A percentile compares a stretch with the other conserved stretches of the same genome.
phyloP scores from a whole-genome alignment of 2,113 vertebrate species.

The Catharus minimus region DNA sequence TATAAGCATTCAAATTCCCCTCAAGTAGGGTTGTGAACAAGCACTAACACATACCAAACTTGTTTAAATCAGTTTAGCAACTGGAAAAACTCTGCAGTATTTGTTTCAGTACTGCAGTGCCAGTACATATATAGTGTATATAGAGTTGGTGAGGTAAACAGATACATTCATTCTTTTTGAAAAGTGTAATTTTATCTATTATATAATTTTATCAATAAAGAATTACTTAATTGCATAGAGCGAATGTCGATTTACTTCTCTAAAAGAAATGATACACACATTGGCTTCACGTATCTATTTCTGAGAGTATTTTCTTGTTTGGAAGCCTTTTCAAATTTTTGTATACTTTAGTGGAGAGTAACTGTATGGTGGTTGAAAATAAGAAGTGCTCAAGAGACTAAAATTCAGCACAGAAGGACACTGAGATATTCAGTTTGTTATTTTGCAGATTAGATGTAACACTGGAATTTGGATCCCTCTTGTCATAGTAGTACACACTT shows the following conservation, averaged over 20 bases:
- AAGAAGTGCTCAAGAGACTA: neutral
- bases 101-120: neutral
- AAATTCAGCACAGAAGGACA: neutral
- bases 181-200: neutral
- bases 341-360: neutral
- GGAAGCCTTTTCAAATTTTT: neutral
- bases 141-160: neutral
- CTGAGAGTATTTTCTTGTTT: neutral
- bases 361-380: neutral
- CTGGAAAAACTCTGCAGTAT: constrained; percentile 1
- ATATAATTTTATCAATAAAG: neutral
- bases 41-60: neutral
- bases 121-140: neutral
- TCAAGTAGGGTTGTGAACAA: neutral
- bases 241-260: neutral
- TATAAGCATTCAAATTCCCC: neutral
- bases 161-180: neutral
- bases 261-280: neutral
- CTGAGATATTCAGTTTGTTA: neutral
- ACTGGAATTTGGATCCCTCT: neutral
- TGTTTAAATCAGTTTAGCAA: neutral
- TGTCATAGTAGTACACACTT: neutral
- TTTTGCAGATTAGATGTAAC: neutral
- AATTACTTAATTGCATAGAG: neutral
- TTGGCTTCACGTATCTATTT: neutral